Base-by-base conservation (phyloP, 2,113 vertebrate species). In the Tachysurus fulvidraco region DNA sequence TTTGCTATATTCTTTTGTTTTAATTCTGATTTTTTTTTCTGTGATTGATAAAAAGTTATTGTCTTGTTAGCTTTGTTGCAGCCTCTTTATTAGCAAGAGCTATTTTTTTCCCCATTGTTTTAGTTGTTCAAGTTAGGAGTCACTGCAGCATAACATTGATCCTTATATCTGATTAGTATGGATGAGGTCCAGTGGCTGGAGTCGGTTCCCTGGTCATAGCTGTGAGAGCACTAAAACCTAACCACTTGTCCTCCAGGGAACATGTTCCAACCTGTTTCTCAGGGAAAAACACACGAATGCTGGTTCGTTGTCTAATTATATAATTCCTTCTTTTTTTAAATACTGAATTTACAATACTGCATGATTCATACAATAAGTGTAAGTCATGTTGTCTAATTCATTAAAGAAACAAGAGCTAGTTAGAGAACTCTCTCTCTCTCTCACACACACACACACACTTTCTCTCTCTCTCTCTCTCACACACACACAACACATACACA, bases 221-320 rank as follows among this genome's bases (percentile, higher is more conserved):
- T 36, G 36, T 36, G 36, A 36, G 36, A 36, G 46, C 46, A 50
- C 46, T 9, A 9, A 50, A 50, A 50, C 46, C 46, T 50, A 7
- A 50, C 46, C 46, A 50, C 46, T 50, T 3, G 46, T 50, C 46
- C 46, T 50, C 46, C 46, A 50, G 46, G 46, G 46, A 44, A 44
- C 69, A 73, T 73, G 69, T 23, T 41, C 67, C 28, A 23, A 44
- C 36, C 19, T 73, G 69, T 46, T 44, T 23, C 69, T 46, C 67
- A 44, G 44, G 21, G 46, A 23, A 73, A 44, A 16, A 2, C 21
- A 64, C 13, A 76, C 5, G 21, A 12, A n/a, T 23, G 52, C 46
- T 85, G 81, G 87, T 89, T 77, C 71, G 44, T 57, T 86, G 50
- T 59, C 23, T 59, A 12, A 44, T 21, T 30, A 67, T 71, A 30